Evolutionary conservation across 2,113 vertebrate species (phyloP).

Genomic region (Hystrix brachyura): DNA sequence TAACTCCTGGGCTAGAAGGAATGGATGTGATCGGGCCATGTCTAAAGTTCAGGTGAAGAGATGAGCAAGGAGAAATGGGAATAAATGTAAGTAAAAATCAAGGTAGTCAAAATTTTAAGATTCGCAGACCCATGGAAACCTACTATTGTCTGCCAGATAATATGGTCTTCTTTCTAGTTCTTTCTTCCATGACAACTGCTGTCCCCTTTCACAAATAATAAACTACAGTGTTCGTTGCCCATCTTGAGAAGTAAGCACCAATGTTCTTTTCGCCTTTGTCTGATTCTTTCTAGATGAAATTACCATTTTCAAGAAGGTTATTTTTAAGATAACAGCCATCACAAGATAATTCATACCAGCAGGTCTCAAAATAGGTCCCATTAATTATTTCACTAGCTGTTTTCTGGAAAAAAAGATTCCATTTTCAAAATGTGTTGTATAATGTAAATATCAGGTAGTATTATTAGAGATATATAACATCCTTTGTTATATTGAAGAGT

Average conservation of each 20-base stretch:
- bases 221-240: neutral
- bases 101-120: neutral
- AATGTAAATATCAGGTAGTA: neutral
- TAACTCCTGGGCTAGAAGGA: neutral
- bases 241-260: neutral
- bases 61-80: neutral
- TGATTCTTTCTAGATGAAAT: constrained; percentile 4
- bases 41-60: neutral
- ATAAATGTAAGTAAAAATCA: neutral
- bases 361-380: neutral
- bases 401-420: neutral
- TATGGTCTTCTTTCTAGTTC: neutral
- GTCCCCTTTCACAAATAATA: neutral
- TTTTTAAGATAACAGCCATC: constrained; percentile 9
- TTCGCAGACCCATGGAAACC: neutral
- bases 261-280: neutral
- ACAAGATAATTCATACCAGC: neutral
- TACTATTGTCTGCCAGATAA: neutral
- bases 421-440: neutral
- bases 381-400: constrained; percentile 14
- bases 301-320: neutral
- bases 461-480: neutral
- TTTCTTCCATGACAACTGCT: neutral
- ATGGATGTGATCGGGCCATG: rapidly evolving
- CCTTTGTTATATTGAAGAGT: neutral